Conservation (phyloP, 2,888 invertebrate species). For the Ephialtes manifestator region DNA sequence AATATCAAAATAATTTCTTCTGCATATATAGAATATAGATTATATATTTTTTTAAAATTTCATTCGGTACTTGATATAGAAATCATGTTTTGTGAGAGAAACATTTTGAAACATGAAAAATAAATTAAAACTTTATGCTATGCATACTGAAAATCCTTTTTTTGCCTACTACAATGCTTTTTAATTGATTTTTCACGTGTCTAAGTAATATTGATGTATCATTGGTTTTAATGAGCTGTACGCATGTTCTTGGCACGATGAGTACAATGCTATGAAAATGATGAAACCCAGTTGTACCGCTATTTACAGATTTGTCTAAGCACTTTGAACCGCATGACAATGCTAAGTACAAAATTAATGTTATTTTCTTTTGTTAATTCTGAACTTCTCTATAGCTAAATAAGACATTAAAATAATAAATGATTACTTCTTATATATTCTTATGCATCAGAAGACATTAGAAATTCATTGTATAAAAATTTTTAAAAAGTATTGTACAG, state of each 20-base stretch:
- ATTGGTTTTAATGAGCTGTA: not conserved
- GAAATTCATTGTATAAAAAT: not conserved
- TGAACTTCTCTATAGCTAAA: not conserved
- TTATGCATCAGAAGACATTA: not conserved
- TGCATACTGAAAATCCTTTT: not conserved
- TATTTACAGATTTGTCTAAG: constrained; percentile 29
- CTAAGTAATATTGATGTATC: not conserved
- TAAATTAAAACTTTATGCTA: not conserved
- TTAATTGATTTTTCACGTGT: no score
- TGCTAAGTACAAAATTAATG: not conserved
- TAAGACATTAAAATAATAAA: not conserved
- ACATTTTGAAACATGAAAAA: not conserved
- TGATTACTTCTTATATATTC: not conserved
- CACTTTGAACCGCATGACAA: not conserved
- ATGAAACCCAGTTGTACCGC: not conserved
- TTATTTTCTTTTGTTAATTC: not conserved
- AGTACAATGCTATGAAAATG: not conserved
- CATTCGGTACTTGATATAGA: not conserved
- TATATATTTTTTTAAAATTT: not conserved
- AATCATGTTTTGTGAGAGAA: not conserved
- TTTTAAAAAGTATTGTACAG: not conserved
- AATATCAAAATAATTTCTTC: no score
- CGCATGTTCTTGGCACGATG: constrained; percentile 14
- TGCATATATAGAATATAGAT: no score
- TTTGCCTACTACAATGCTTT: not conserved